Evolutionary conservation across 1,140 invertebrate genomes (phyloP), one percentile per base, ranked within the genome.

Genomic region (Papilio glaucus): DNA sequence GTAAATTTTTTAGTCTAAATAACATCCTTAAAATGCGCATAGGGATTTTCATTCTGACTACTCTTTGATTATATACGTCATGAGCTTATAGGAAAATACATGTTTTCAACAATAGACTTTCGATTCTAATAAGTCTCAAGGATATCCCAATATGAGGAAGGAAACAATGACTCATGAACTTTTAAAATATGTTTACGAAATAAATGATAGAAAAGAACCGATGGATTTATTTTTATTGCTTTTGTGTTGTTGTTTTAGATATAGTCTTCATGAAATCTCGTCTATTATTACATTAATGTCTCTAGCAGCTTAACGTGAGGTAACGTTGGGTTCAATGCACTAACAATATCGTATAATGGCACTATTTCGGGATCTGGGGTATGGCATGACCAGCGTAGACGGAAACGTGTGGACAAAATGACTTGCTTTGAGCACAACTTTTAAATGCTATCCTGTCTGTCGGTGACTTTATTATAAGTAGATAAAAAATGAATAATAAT

Each of bases 261-360:
- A 49, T 29, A 49, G 6, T 63, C 49, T 15, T 72, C 73, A 63
- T 72, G 68, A 77, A 77, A 72, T n/a, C 60, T 63, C 71, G 69
- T 80, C 82, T 87, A 84, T 83, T 77, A 85, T 79, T 85, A 83
- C 80, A 74, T 86, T 85, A 68, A 84, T 83, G 80, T 82, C 74
- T 69, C 79, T 77, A 74, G 65, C 67, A 70, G 57, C 75, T 75
- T 63, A 61, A 74, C 45, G 76, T 77, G 73, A 77, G 73, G 76
- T 72, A 72, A 74, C 74, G 61, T 18, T 41, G 77, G 63, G 86
- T 82, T 87, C 86, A 72, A 79, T 80, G 86, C 69, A 81, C 85
- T 82, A 79, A 75, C 80, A 76, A 72, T 65, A 73, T 53, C 67
- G 72, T 71, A 84, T 78, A 77, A 82, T 76, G 75, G 33, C 69